Evolutionary conservation across 2,888 invertebrate species (phyloP), one percentile per base, ranked within the genome.

Genomic region (Deroplatys truncata): DNA sequence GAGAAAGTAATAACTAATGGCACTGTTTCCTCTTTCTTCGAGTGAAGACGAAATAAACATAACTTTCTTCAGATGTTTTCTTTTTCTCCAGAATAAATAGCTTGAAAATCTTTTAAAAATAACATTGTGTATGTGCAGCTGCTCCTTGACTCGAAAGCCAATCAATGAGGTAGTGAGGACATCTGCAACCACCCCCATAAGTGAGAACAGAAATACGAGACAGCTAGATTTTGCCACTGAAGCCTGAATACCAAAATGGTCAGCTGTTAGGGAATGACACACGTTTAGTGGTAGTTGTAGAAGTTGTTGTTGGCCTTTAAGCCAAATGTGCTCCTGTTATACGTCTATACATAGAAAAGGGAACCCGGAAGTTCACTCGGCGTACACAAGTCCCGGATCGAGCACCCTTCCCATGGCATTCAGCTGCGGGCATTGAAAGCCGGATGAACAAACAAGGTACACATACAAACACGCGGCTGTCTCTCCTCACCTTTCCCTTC

Each of bases 311-410:
- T 86, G 56, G 82, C 86, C 82, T 86, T 56, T 72, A 86, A 82
- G 82, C 86, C 31, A 82, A 86, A 86, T 82, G 82, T 72, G 25
- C 56, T 8, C 56, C 56, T 72, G 56, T 72, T 72, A 72, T 72
- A 20, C 56, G 82, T 82, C 86, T 86, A 56, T 86, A 86, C 31
- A 29, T 28, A 72, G 56, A 72, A 86, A 86, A 86, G 86, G 86
- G 25, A 86, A 20, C 29, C 86, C 86, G 86, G 86, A 86, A 86
- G 72, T 82, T 72, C 86, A 82, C 82, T 86, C 86, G 82, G 86
- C 25, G 16, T n/a, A 43, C 28, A 56, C 86, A 56, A 29, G 72
- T 56, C 49, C 56, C 56, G 56, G 56, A 72, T n/a, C 56, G 28
- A 20, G 20, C 56, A 31, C 85, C 43, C 35, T 49, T 43, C 20